A percentile compares a stretch with the other conserved stretches of the same genome.
Conservation (phyloP, 2,113 vertebrate genomes). For the Noctilio leporinus region DNA sequence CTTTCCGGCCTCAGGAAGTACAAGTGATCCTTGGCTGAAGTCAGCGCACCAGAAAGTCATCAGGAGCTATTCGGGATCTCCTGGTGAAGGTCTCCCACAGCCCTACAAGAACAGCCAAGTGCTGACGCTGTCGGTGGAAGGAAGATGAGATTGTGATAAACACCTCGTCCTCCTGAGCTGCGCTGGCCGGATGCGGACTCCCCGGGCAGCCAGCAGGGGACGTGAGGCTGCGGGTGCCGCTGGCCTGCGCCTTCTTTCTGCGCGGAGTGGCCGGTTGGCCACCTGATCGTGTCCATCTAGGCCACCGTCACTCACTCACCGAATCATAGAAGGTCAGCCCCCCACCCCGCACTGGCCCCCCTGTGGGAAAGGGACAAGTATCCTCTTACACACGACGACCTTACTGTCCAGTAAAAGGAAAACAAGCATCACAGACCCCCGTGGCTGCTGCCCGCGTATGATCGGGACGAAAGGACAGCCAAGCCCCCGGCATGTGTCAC, state of each 20-base stretch:
- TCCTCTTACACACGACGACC: not conserved
- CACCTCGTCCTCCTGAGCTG: not conserved
- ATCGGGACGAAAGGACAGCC: not conserved
- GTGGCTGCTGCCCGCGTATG: not conserved
- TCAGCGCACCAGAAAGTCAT: not conserved
- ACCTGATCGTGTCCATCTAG: not conserved
- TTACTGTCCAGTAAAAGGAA: not conserved
- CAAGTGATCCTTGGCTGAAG: slow-evolving; percentile 11
- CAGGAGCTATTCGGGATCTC: not conserved
- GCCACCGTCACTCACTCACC: not conserved
- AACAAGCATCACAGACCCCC: not conserved
- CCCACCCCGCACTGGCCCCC: not conserved
- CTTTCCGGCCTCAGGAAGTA: not conserved
- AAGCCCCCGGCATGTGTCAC: too few species aligned
- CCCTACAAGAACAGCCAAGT: not conserved
- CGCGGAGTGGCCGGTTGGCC: not conserved
- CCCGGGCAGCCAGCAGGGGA: not conserved
- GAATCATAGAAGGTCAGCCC: not conserved
- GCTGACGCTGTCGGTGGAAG: not conserved
- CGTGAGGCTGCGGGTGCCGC: not conserved
- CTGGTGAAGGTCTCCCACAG: not conserved
- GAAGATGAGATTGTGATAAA: not conserved
- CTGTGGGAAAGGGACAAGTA: not conserved
- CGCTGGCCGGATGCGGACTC: not conserved
- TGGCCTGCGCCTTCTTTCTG: not conserved